Percentiles rank a stretch among this genome's conserved stretches.
Conservation (phyloP, 2,797 vertebrate genomes). For the Denticeps clupeoides region DNA sequence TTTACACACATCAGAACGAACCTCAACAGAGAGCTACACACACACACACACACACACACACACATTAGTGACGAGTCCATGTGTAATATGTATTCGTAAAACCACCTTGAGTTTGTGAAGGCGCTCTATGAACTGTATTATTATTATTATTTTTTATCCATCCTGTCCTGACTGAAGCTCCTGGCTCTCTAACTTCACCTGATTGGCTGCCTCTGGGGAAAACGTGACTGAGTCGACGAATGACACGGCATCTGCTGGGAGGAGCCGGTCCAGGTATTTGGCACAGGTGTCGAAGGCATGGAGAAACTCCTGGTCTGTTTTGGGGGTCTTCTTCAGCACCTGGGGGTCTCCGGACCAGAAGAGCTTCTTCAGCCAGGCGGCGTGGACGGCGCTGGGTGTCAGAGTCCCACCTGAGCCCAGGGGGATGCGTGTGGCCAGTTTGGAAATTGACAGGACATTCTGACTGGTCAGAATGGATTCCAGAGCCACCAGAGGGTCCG, state of each 20-base stretch:
- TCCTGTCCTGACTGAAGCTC: too few relatives aligned
- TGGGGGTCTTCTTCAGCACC: conserved; percentile 69
- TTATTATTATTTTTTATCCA: too few relatives aligned
- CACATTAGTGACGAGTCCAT: too few relatives aligned
- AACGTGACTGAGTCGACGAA: conserved; percentile 80
- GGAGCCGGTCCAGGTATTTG: conserved; percentile 80
- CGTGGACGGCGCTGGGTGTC: conserved; percentile 72
- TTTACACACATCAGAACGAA: conserved; percentile 73
- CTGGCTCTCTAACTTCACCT: too few relatives aligned
- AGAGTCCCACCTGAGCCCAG: conserved; percentile 54
- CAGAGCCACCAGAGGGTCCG: conserved; percentile 62
- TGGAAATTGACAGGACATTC: conserved; percentile 86
- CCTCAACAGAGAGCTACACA: conserved; percentile 67
- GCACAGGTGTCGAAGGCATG: conserved; percentile 71
- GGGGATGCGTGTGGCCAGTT: conserved; percentile 72
- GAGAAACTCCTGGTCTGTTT: conserved; percentile 62
- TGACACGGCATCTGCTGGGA: conserved; percentile 55
- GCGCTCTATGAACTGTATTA: too few relatives aligned
- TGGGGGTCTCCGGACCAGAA: conserved; percentile 89
- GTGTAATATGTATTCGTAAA: too few relatives aligned
- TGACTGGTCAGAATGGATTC: conserved; percentile 80
- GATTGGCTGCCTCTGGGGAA: conserved; percentile 65
- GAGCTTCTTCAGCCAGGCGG: conserved; percentile 75
- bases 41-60: conserved; percentile 2
- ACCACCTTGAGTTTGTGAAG: too few relatives aligned